These are phyloP conservation scores for Poecilia wingei DNA, from an alignment of 2,797 vertebrate genomes.

Conservation along the genomic window DNA sequence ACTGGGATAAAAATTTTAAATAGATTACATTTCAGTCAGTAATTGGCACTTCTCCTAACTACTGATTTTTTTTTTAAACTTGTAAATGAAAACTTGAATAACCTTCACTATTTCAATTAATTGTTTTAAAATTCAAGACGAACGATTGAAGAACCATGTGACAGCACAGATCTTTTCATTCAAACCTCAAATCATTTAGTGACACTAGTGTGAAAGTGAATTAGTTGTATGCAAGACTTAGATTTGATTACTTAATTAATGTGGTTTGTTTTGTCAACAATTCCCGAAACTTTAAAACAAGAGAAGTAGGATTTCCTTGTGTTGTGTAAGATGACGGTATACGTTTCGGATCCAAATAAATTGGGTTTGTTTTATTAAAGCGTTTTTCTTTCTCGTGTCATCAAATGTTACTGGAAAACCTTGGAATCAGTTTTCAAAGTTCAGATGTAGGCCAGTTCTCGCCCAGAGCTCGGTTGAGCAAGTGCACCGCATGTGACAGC, in stretches of 20 bases:
- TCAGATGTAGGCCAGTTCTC: constrained; percentile 8
- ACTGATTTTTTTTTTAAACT: neutral
- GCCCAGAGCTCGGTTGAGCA: neutral
- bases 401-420: neutral
- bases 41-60: neutral
- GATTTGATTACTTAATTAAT: neutral
- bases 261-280: neutral
- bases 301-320: neutral
- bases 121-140: constrained; percentile 11
- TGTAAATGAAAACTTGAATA: neutral
- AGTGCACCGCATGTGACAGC: neutral
- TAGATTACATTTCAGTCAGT: neutral
- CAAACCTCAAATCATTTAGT: constrained; percentile 19
- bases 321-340: neutral
- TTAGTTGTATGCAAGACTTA: neutral
- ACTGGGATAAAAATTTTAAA: neutral
- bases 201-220: constrained; percentile 15
- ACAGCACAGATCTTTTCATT: constrained; percentile 10
- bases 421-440: constrained; percentile 1
- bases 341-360: neutral
- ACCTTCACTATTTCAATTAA: constrained; percentile 1
- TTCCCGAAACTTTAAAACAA: neutral
- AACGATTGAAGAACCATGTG: neutral
- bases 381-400: neutral
- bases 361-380: neutral